Evolutionary conservation across 1,140 invertebrate genomes (phyloP), one percentile per base, ranked within the genome.

Genomic region (Diachasma alloeum): DNA sequence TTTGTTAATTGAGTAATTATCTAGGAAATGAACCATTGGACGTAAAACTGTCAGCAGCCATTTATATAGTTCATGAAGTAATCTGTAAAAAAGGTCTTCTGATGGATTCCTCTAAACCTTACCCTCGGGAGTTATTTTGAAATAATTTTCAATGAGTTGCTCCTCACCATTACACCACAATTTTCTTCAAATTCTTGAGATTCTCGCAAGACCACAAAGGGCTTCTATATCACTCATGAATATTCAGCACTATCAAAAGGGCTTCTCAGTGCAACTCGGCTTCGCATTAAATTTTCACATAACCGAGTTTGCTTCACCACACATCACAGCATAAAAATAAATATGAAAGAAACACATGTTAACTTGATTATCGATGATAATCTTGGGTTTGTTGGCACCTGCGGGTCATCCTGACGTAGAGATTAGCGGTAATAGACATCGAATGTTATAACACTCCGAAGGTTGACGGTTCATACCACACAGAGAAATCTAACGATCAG

Each of bases 271-370:
- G 80, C 82, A 31, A 56, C 66, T 42, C 19, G 78, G 78, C 78
- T 79, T 79, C 78, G 39, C 67, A 72, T 15, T 75, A 79, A 80
- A 81, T 81, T 87, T 87, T 88, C 87, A 88, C 87, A 68, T 88
- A 88, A 88, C 83, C 82, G 81, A 80, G 81, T 83, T 86, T 82
- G 80, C 82, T 82, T 84, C 72, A 74, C 67, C 72, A 71, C 22
- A 76, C 78, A 59, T 76, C 78, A 78, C 81, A 76, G 76, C 71
- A 78, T 75, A 68, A 81, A 82, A 59, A 66, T 59, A 71, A 70
- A 78, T 79, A 79, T 39, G 87, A 87, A 86, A 85, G 86, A 87
- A 87, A 85, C 85, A 87, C 87, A 86, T 86, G 69, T 81, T 87
- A 88, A 88, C 83, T 86, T 83, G 86, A 88, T 88, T 87, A 87